phyloP scores from a whole-genome alignment of 2,113 vertebrate genomes.

The Periophthalmus modestus region DNA sequence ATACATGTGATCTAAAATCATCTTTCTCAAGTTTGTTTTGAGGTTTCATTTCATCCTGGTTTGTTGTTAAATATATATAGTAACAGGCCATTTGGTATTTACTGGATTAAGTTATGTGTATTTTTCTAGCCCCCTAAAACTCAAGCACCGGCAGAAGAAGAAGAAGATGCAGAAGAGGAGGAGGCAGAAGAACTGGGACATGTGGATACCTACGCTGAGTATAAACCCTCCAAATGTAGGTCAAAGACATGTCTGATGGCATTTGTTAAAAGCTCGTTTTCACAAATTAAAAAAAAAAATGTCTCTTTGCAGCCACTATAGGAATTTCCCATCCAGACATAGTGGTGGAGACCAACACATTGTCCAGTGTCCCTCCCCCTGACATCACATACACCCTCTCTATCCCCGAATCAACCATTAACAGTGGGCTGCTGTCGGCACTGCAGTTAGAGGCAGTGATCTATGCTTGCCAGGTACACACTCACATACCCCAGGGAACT shows the following conservation, averaged over 20 bases:
- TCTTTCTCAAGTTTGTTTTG: neutral
- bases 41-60: neutral
- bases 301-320: conserved; percentile 81
- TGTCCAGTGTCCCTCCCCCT: conserved; percentile 95
- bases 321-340: conserved; percentile 95
- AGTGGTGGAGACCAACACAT: conserved; percentile 96
- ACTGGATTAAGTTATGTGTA: conserved; percentile 3
- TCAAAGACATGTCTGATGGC: neutral
- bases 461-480: conserved; percentile 93
- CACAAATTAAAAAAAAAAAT: neutral
- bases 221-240: conserved; percentile 93
- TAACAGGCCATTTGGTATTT: neutral
- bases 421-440: conserved; percentile 85
- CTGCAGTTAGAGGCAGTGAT: conserved; percentile 96
- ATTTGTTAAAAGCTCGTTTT: neutral
- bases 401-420: conserved; percentile 77
- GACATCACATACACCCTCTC: conserved; percentile 92
- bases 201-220: conserved; percentile 95
- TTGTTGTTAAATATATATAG: neutral
- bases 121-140: conserved; percentile 64
- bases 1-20: neutral
- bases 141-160: conserved; percentile 83
- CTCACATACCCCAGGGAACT: neutral
- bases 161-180: conserved; percentile 92
- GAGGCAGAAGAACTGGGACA: conserved; percentile 94